Base-by-base conservation (phyloP, 92 coral and sea anemone species). In the Anthopleura xanthogrammica region DNA sequence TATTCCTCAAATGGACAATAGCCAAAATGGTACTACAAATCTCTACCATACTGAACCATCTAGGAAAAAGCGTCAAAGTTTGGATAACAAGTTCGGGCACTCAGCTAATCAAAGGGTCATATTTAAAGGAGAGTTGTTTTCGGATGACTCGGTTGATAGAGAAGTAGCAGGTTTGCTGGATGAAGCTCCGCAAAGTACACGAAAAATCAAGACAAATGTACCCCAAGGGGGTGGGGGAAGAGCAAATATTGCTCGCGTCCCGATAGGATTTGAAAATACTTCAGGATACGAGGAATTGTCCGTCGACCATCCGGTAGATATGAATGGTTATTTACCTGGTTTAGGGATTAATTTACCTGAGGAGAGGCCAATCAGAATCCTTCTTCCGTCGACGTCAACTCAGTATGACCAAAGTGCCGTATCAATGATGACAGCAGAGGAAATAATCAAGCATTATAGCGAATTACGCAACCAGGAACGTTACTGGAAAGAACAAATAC, bases 81-180 rank as follows among this genome's bases (percentile, higher is more conserved):
- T 13, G 5, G 22, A 43, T 52, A 19, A 16, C 7, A 76, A 76
- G 16, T 20, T 17, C 0, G 12, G 55, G 6, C 36, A 42, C 17
- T 52, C 79, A 14, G 24, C 23, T 13, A 43, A 76, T 42, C 22
- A 43, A 14, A 6, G 72, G 43, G 39, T 41, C 20, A 19, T 66
- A 7, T 52, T 52, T 3, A 87, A 75, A 78, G 86, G 87, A 75
- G 91, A 87, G 62, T 79, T 93, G 29, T 79, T 84, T 12, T 89
- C 97, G 14, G 94, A 89, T 73, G 97, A 93, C 46, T 91, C 95
- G 13, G 77, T 91, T 70, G 98, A 94, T 66, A 88, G 89, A 29
- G 98, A 94, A 68, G 98, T 94, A 43, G 98, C 90, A 48, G 89
- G 90, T 17, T 76, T 87, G n/a, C 83, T 90, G 4, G 55, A 80